phyloP scores from a whole-genome alignment of 2,888 invertebrate genomes.

The Lapara coniferarum region DNA sequence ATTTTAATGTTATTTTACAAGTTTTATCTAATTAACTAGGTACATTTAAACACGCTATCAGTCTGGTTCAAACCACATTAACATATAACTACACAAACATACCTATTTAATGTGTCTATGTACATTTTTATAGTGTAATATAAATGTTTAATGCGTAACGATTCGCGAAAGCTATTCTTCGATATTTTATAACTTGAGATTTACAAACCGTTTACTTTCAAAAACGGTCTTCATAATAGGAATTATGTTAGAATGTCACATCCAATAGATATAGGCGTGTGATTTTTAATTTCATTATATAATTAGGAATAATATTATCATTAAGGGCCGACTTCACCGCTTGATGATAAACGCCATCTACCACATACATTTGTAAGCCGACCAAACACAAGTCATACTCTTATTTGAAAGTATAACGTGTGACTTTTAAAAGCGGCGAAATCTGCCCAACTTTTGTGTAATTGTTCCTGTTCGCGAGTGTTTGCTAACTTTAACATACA shows the following conservation, averaged over 20 bases:
- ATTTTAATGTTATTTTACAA: slow-evolving; percentile 18
- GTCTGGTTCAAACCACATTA: slow-evolving; percentile 73
- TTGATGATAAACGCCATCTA: too few species aligned
- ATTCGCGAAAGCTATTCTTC: neutral
- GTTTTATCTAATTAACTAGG: slow-evolving; percentile 24
- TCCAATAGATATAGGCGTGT: neutral
- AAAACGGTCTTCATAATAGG: too few species aligned
- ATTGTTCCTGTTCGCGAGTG: too few species aligned
- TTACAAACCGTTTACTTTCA: neutral
- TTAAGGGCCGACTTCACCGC: too few species aligned
- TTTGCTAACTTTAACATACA: too few species aligned
- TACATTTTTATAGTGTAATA: slow-evolving; percentile 3
- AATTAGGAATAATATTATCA: neutral
- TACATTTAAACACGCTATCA: slow-evolving; percentile 63
- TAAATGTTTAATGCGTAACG: neutral
- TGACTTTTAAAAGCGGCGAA: too few species aligned
- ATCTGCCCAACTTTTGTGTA: too few species aligned
- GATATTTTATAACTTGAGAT: neutral
- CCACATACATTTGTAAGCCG: too few species aligned
- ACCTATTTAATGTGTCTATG: slow-evolving; percentile 33
- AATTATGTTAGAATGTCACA: too few species aligned
- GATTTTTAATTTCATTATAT: neutral
- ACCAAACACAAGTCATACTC: too few species aligned
- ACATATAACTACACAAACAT: slow-evolving; percentile 43
- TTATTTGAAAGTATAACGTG: too few species aligned